Evolutionary conservation across 2,113 vertebrate species (phyloP), one percentile per base, ranked within the genome.

Genomic region (Cyanistes caeruleus): DNA sequence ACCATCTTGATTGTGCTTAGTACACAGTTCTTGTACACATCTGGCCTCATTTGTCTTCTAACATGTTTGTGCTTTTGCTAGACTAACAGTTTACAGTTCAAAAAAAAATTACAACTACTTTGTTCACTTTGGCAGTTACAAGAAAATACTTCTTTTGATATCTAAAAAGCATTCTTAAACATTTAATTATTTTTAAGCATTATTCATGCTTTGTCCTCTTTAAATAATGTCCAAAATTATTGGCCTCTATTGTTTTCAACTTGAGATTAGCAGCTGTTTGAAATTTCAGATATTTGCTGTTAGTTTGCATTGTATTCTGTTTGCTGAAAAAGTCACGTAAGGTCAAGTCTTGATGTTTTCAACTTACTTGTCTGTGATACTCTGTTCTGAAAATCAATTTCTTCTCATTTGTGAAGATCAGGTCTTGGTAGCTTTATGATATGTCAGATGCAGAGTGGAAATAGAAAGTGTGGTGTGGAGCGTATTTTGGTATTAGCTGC

Each of bases 301-400:
- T 79, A 59, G 15, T 52, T 89, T 67, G 7, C n/a, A 24, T 67
- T 59, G 35, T 59, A 39, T 70, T 87, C 33, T 51, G 18, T 48
- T 84, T 75, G 60, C 30, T n/a, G 22, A 81, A 91, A 77, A 89
- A 81, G 27, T 18, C 35, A 78, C 70, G 5, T 59, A 39, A 91
- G 74, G 33, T 79, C 46, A 89, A 51, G 22, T 30, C 39, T 74
- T 46, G 30, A 85, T 64, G 33, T 89, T 84, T 89, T 70, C 18
- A 43, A 17, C n/a, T 82, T 85, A 63, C 16, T 70, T 87, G 8
- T 53, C 35, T 78, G 27, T 48, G 60, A 31, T 78, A 59, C 5
- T 63, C 21, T 52, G 24, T 67, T 84, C 73, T 78, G 58, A 93
- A 92, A 89, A 95, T 89, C 62, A 91, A 6, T 78, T 94, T 84